phyloP scores from a whole-genome alignment of 2,888 invertebrate genomes.

The Hirtodrosophila confusa region DNA sequence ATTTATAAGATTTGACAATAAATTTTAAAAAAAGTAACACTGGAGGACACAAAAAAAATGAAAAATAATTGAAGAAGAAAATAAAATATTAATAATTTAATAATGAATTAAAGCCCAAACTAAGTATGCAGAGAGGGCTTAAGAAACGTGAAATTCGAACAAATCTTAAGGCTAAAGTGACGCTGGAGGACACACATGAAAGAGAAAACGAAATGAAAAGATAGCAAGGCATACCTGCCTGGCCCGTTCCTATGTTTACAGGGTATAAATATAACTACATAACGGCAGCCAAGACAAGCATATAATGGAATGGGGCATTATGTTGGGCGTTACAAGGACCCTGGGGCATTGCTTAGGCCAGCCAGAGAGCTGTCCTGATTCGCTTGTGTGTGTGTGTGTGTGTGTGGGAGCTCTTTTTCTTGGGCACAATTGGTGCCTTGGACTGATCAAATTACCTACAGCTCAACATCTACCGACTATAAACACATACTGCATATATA shows the following conservation, averaged over 20 bases:
- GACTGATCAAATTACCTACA: conserved; percentile 54
- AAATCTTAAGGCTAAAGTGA: no score
- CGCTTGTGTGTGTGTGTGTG: conserved; percentile 6
- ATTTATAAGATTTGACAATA: no score
- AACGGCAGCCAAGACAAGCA: conserved; percentile 7
- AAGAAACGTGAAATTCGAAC: no score
- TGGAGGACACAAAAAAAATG: no score
- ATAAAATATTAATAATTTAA: no score
- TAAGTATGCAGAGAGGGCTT: no score
- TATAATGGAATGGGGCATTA: conserved; percentile 32
- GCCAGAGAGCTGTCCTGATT: conserved; percentile 25
- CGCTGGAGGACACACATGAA: no score
- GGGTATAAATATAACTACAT: conserved; percentile 27
- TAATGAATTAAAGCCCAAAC: no score
- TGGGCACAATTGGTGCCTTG: conserved; percentile 30
- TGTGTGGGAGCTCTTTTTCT: conserved; percentile 6
- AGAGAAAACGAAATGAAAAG: no score
- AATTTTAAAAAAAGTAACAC: no score
- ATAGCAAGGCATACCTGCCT: no score
- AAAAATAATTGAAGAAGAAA: no score
- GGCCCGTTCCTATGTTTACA: background rate
- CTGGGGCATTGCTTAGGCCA: conserved; percentile 43
- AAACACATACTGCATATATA: conserved; percentile 5
- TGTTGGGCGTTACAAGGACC: conserved; percentile 46
- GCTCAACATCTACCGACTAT: conserved; percentile 13